A percentile compares a stretch with the other conserved stretches of the same genome.
phyloP scores from a whole-genome alignment of 2,888 invertebrate genomes.

The Leucania comma region DNA sequence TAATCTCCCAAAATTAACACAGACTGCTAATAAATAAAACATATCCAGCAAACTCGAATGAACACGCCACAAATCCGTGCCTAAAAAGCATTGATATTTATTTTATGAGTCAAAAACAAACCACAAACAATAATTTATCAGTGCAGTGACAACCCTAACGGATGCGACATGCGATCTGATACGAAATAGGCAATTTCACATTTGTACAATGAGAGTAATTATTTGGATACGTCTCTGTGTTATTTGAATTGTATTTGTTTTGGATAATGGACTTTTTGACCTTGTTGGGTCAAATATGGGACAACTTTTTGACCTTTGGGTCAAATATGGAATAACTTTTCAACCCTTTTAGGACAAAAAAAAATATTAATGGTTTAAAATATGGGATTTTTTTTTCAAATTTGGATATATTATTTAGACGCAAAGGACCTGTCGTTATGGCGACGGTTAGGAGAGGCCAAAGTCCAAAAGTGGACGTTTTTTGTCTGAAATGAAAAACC shows the following conservation, averaged over 20 bases:
- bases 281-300: not conserved
- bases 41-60: constrained; percentile 16
- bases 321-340: no score
- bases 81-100: constrained; percentile 46
- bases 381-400: no score
- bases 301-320: not conserved
- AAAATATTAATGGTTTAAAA: no score
- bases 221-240: constrained; percentile 45
- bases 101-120: constrained; percentile 35
- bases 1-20: constrained; percentile 20
- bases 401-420: no score
- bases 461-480: no score
- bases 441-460: no score
- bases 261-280: not conserved
- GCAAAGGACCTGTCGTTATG: no score
- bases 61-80: constrained; percentile 32
- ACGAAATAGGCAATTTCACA: constrained; percentile 60
- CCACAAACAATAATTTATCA: constrained; percentile 56
- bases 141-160: constrained; percentile 53
- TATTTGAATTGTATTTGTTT: constrained; percentile 27
- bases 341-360: no score
- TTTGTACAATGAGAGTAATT: constrained; percentile 57
- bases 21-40: constrained; percentile 1
- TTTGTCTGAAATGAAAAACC: no score
- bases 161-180: constrained; percentile 56